Conservation (phyloP, 2,797 vertebrate genomes). For the Liasis olivaceus region DNA sequence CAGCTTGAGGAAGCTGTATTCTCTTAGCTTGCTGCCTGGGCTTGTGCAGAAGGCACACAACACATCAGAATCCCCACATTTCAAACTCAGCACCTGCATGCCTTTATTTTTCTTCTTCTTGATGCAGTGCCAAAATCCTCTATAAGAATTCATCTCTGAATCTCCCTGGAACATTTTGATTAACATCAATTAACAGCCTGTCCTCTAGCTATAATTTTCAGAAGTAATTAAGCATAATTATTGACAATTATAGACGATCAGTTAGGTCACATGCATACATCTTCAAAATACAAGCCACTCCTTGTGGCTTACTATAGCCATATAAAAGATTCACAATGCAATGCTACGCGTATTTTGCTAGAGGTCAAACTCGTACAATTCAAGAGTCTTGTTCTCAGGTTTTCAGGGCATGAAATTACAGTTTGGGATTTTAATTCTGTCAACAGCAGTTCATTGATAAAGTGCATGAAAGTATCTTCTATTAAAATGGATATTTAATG, state of each 20-base stretch:
- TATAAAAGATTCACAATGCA: background rate
- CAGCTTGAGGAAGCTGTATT: background rate
- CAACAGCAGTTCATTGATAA: background rate
- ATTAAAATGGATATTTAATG: background rate
- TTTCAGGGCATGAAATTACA: background rate
- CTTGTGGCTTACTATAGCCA: background rate
- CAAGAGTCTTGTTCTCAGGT: background rate
- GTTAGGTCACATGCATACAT: conserved; percentile 13
- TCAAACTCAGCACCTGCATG: background rate
- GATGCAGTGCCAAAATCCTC: background rate
- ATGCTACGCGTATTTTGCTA: background rate
- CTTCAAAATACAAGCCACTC: conserved; percentile 19
- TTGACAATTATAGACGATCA: conserved; percentile 21
- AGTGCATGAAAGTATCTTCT: background rate
- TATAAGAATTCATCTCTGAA: background rate
- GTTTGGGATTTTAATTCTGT: background rate
- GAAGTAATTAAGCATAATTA: conserved; percentile 33
- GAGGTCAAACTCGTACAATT: background rate
- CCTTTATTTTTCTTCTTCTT: background rate
- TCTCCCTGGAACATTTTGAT: conserved; percentile 12
- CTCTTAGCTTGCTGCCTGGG: background rate
- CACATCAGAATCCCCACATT: background rate
- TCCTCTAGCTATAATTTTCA: conserved; percentile 22
- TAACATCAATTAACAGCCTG: conserved; percentile 22
- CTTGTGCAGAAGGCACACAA: background rate